phyloP scores from a whole-genome alignment of 2,113 vertebrate genomes.

The Thamnaconus septentrionalis region DNA sequence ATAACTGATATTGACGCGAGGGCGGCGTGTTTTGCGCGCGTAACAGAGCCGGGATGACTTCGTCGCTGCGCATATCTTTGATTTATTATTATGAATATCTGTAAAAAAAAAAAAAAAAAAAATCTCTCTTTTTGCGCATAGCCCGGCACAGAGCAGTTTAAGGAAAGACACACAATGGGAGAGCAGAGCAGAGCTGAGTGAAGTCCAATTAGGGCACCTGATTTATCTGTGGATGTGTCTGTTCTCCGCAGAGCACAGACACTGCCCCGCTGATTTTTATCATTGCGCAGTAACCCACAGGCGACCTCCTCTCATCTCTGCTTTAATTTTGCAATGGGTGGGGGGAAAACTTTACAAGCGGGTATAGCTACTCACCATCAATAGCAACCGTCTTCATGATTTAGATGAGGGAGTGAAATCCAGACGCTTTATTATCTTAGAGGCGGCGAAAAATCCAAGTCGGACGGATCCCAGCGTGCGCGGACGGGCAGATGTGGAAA shows the following conservation, averaged over 20 bases:
- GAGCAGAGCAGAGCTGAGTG: slow-evolving; percentile 24
- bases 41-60: no score
- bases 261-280: slow-evolving; percentile 16
- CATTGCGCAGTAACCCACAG: slow-evolving; percentile 43
- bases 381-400: slow-evolving; percentile 75
- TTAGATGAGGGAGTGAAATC: slow-evolving; percentile 51
- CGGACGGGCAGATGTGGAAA: slow-evolving; percentile 40
- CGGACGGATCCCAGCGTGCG: slow-evolving; percentile 48
- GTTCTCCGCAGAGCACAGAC: slow-evolving; percentile 16
- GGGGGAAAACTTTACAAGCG: slow-evolving; percentile 56
- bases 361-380: slow-evolving; percentile 68
- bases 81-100: no score
- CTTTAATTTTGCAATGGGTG: neutral
- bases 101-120: neutral
- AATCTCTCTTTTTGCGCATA: neutral
- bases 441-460: slow-evolving; percentile 68
- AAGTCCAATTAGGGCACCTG: slow-evolving; percentile 59
- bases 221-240: slow-evolving; percentile 27
- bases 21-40: no score
- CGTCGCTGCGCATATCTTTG: neutral
- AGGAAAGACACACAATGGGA: slow-evolving; percentile 8
- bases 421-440: slow-evolving; percentile 27
- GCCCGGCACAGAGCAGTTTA: slow-evolving; percentile 1
- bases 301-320: slow-evolving; percentile 16
- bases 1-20: neutral